Evolutionary conservation across 2,113 vertebrate species (phyloP).

Genomic region (Murina feae): DNA sequence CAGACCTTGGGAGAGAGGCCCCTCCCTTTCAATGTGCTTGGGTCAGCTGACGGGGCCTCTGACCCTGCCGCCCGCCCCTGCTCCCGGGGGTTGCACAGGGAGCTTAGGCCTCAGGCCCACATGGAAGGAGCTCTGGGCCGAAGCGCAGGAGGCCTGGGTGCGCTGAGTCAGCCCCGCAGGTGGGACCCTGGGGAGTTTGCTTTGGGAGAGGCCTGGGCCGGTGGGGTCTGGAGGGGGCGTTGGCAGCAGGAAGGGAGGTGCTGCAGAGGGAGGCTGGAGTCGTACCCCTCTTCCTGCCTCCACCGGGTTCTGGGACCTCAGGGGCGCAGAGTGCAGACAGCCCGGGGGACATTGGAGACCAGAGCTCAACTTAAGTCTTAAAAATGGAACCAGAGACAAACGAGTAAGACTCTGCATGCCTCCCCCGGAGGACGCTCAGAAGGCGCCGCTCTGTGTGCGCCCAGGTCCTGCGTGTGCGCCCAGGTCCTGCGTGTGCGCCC

Average conservation of each 20-base stretch:
- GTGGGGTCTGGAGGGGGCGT: not conserved
- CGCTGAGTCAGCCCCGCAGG: not conserved
- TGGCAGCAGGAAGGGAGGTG: not conserved
- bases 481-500: no score
- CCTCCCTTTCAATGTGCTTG: no score
- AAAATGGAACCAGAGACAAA: conserved; percentile 25
- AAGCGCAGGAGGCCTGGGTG: no score
- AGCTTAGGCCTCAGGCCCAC: not conserved
- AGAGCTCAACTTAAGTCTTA: not conserved
- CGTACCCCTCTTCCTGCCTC: fast-evolving
- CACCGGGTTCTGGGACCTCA: not conserved
- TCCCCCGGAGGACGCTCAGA: no score
- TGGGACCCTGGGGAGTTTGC: no score
- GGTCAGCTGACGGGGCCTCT: not conserved
- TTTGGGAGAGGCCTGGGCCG: no score
- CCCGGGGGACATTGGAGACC: not conserved
- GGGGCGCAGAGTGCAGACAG: not conserved
- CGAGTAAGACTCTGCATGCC: no score
- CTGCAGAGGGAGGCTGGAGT: not conserved
- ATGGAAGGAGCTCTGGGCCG: no score
- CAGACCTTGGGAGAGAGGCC: not conserved
- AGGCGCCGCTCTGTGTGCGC: no score
- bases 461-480: no score
- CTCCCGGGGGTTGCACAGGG: not conserved
- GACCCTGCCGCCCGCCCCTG: not conserved